Conservation (phyloP, 2,888 invertebrate species). For the Tipula vernalis region DNA sequence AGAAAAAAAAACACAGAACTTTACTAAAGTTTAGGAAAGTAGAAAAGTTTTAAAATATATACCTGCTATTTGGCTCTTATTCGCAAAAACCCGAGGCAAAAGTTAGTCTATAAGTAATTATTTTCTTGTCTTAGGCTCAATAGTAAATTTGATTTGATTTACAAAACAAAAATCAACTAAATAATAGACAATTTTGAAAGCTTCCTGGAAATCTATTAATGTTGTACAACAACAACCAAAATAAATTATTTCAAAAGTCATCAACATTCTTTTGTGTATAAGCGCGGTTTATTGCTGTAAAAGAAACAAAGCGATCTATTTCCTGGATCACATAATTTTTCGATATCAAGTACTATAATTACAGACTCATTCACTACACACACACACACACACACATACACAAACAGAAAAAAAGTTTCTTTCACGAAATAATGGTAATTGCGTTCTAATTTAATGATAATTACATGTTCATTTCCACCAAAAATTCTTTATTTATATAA, state of each 20-base stretch:
- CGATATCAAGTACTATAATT: not conserved
- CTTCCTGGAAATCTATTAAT: not conserved
- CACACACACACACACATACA: not conserved
- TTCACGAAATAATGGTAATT: not conserved
- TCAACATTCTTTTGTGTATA: not conserved
- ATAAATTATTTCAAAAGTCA: not conserved
- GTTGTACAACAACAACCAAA: not conserved
- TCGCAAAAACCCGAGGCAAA: too few species aligned
- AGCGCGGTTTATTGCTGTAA: not conserved
- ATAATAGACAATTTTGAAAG: not conserved
- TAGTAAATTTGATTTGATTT: too few species aligned
- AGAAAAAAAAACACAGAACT: too few species aligned
- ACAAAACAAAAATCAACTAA: not conserved
- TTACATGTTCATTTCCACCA: conserved; percentile 10
- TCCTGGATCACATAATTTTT: not conserved
- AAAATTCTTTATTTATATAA: not conserved
- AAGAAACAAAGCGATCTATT: not conserved
- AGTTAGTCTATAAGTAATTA: too few species aligned
- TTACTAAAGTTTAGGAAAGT: too few species aligned
- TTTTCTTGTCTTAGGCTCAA: too few species aligned
- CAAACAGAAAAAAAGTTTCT: not conserved
- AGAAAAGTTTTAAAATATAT: too few species aligned
- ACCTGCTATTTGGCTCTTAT: too few species aligned
- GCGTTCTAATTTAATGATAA: conserved; percentile 7
- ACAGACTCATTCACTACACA: not conserved